Percentiles rank a stretch among this genome's conserved stretches.
phyloP scores from a whole-genome alignment of 2,888 invertebrate genomes.

The Thereva nobilitata region DNA sequence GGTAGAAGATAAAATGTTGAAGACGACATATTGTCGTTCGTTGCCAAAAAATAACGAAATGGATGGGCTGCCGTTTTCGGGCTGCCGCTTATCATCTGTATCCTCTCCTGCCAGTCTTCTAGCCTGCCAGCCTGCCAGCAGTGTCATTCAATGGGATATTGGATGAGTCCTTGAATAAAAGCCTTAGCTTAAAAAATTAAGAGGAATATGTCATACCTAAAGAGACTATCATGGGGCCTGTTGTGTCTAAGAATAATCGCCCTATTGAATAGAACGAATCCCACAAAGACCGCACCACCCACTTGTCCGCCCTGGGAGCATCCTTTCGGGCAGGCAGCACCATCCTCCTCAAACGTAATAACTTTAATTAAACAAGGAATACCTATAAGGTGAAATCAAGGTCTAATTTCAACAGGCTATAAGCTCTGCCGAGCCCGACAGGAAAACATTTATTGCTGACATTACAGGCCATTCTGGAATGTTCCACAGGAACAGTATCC shows the following conservation, averaged over 20 bases:
- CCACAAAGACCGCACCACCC: too few relatives aligned
- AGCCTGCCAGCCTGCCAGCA: slow-evolving; percentile 6
- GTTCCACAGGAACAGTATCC: slow-evolving; percentile 1
- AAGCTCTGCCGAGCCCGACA: background rate
- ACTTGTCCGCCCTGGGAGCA: too few relatives aligned
- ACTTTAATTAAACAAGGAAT: background rate
- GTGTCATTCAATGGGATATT: too few relatives aligned
- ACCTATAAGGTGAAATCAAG: too few relatives aligned
- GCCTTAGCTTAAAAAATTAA: too few relatives aligned
- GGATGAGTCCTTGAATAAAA: too few relatives aligned
- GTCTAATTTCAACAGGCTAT: background rate
- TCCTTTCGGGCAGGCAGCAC: background rate
- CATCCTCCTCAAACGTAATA: background rate
- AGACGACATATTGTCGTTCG: slow-evolving; percentile 32
- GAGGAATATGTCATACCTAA: too few relatives aligned
- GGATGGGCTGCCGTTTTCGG: slow-evolving; percentile 1
- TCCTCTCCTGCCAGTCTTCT: background rate
- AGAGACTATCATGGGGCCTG: too few relatives aligned
- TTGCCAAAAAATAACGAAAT: slow-evolving; percentile 28
- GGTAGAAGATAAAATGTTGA: slow-evolving; percentile 28
- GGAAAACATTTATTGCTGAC: slow-evolving; percentile 5
- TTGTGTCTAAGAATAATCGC: too few relatives aligned
- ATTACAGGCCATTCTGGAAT: background rate
- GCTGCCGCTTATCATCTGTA: slow-evolving; percentile 9
- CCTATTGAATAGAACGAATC: too few relatives aligned